These are phyloP conservation scores for Philereme transversata DNA, from an alignment of 2,888 invertebrate species.

Conservation along the genomic window DNA sequence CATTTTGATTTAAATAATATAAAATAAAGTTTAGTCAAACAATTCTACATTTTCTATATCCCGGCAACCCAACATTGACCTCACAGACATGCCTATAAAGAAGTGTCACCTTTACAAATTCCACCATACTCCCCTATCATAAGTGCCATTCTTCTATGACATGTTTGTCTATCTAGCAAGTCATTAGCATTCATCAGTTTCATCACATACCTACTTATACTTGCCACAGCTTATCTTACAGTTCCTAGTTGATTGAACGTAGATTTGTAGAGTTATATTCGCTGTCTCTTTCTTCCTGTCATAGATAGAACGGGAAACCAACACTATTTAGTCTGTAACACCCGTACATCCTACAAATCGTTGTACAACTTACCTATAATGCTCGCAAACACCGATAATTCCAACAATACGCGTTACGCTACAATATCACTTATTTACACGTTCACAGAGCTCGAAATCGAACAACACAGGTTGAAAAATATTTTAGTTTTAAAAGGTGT, in stretches of 20 bases:
- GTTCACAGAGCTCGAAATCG: not conserved
- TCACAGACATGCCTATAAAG: conserved; percentile 3
- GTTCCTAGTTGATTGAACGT: not conserved
- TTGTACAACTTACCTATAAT: conserved; percentile 1
- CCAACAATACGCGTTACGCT: too few species aligned
- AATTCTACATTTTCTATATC: not conserved
- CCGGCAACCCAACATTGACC: conserved; percentile 14
- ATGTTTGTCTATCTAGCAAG: not conserved
- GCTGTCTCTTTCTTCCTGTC: conserved; percentile 8
- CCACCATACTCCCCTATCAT: not conserved
- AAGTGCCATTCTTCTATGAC: not conserved
- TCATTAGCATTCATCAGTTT: conserved; percentile 28
- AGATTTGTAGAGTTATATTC: not conserved
- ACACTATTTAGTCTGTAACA: not conserved
- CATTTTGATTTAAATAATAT: too few species aligned
- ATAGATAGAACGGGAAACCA: not conserved
- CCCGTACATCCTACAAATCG: not conserved
- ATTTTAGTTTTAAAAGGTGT: conserved; percentile 1
- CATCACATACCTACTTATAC: conserved; percentile 2
- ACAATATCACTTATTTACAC: conserved; percentile 9
- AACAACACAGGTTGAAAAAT: conserved; percentile 5
- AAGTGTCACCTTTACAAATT: conserved; percentile 10
- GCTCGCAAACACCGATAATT: too few species aligned
- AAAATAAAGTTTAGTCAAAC: too few species aligned
- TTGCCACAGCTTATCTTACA: conserved; percentile 2